Percentiles rank a stretch among this genome's conserved stretches.
Evolutionary conservation across 2,888 invertebrate species (phyloP).

Genomic region (Neocrepidodera transversa): DNA sequence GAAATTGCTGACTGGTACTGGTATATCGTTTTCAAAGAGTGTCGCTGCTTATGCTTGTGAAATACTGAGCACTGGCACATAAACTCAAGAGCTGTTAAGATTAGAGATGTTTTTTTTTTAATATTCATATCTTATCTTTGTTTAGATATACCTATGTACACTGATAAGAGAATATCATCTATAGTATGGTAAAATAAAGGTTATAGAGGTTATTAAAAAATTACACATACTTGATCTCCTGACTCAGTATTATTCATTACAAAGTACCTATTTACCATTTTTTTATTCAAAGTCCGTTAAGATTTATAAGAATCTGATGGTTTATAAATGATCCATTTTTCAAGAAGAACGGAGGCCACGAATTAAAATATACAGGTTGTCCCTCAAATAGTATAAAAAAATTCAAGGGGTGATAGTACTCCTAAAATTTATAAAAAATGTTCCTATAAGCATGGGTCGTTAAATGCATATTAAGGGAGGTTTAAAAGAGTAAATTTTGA

Average conservation of each 20-base stretch:
- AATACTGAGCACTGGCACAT: slow-evolving; percentile 22
- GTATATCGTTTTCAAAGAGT: neutral
- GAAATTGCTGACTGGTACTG: no score
- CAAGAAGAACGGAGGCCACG: no score
- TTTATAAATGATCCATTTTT: no score
- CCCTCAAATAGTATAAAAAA: no score
- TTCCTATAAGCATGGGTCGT: no score
- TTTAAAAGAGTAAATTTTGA: no score
- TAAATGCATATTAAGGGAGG: no score
- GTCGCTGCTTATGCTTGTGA: slow-evolving; percentile 19
- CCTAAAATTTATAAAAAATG: no score
- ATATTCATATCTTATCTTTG: slow-evolving; percentile 30
- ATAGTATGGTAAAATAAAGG: slow-evolving; percentile 24
- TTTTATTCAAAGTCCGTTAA: no score
- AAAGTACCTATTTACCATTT: neutral
- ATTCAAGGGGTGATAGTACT: no score
- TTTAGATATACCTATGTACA: slow-evolving; percentile 34
- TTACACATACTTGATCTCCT: neutral
- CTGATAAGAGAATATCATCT: slow-evolving; percentile 24
- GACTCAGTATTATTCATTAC: neutral
- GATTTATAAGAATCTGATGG: no score
- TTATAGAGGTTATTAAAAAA: slow-evolving; percentile 25
- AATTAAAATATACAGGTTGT: no score
- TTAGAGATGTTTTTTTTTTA: slow-evolving; percentile 20
- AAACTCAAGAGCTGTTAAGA: slow-evolving; percentile 18